phyloP scores from a whole-genome alignment of 1,140 invertebrate genomes.

The Dendroctonus ponderosae region DNA sequence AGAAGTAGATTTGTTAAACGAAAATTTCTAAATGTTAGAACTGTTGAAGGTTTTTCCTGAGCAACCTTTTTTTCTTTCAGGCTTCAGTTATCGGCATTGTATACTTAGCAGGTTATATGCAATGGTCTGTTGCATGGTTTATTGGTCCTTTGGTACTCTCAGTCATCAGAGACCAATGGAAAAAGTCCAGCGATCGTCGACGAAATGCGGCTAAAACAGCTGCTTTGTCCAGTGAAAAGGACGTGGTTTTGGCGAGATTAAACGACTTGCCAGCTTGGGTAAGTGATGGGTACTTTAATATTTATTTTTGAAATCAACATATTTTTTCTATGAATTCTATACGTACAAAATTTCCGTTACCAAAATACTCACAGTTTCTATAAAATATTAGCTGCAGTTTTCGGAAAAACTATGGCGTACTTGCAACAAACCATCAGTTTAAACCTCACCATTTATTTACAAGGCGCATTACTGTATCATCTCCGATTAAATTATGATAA shows the following conservation, averaged over 20 bases:
- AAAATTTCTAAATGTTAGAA: too few relatives aligned
- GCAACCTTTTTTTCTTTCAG: conserved; percentile 37
- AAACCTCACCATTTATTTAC: too few relatives aligned
- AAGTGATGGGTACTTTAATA: conserved; percentile 14
- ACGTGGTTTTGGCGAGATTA: conserved; percentile 78
- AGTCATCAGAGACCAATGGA: conserved; percentile 76
- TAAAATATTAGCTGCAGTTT: too few relatives aligned
- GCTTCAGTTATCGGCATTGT: conserved; percentile 64
- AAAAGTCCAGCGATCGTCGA: conserved; percentile 70
- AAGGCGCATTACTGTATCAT: too few relatives aligned
- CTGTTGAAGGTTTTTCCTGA: too few relatives aligned
- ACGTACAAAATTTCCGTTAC: too few relatives aligned
- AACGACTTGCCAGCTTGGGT: conserved; percentile 92
- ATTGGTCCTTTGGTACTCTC: conserved; percentile 77
- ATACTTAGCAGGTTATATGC: conserved; percentile 83
- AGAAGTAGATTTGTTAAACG: too few relatives aligned
- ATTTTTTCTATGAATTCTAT: too few relatives aligned
- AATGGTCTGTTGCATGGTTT: conserved; percentile 84
- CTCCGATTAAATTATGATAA: too few relatives aligned
- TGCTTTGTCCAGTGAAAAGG: conserved; percentile 78
- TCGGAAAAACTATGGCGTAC: too few relatives aligned
- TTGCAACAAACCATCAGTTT: too few relatives aligned
- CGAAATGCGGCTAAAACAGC: conserved; percentile 77
- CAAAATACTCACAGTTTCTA: too few relatives aligned
- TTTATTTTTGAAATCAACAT: not conserved